Base-by-base conservation (phyloP, 2,113 vertebrate species). In the Onychostoma macrolepis region DNA sequence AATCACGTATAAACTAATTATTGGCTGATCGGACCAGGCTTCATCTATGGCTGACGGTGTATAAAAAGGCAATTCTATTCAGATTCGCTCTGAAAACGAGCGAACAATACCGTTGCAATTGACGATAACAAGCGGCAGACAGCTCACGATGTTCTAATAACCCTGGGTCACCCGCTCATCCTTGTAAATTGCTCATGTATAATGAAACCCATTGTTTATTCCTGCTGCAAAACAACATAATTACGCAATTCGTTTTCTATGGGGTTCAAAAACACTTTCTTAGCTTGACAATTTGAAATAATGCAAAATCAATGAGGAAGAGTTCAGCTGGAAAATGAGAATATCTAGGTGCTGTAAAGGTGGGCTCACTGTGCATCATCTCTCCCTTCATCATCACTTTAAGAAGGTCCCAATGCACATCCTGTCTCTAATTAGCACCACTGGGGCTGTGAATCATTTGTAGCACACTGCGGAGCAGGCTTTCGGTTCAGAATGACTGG, bases 291-390 rank as follows among this genome's bases (percentile, higher is more conserved):
- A 72, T 71, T 63, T 67, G 80, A 82, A 67, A 48, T 82, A 67
- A 83, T 74, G 80, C 74, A 41, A 85, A 87, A 87, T 82, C 72
- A 89, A 85, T 87, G 69, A 50, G 67, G 11, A 45, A 75, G 86
- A 87, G 58, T 89, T 87, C 78, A 85, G 58, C 33, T 74, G 83
- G 86, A 89, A 87, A 87, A 89, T 87, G 17, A 72, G 82, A 87
- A 58, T 61, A n/a, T 69, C 84, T 45, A 24, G 48, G 50, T 81
- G 82, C 28, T 7, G 45, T 84, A 84, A 84, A 74, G 82, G 67
- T 84, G 82, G 74, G 48, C 48, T 72, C 65, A 38, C 43, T n/a
- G 82, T 24, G 67, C 67, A n/a, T 72, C 82, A 72, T 74, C 82
- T 84, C 30, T 56, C 67, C 80, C 48, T 84, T 84, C 82, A 84